phyloP scores from a whole-genome alignment of 2,113 vertebrate species.

The Sander vitreus region DNA sequence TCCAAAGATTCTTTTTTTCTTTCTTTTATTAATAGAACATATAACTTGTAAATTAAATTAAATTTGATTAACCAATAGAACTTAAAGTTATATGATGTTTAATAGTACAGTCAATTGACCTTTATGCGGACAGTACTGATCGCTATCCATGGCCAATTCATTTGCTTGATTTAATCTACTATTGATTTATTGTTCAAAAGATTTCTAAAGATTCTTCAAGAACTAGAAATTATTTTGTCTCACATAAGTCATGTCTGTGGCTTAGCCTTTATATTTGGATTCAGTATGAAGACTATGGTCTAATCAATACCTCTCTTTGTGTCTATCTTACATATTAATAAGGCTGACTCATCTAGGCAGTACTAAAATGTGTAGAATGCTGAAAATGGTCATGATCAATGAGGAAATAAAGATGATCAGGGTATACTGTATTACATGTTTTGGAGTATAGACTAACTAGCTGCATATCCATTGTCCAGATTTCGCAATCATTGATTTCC shows the following conservation, averaged over 20 bases:
- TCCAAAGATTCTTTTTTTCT: not conserved
- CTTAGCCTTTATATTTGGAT: not conserved
- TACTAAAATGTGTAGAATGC: not conserved
- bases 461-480: conserved; percentile 9
- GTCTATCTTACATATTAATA: not conserved
- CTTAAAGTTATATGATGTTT: not conserved
- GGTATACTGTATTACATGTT: too few relatives aligned
- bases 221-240: not conserved
- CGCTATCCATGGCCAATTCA: not conserved
- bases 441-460: not conserved
- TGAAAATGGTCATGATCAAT: not conserved
- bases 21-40: not conserved
- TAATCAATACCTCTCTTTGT: not conserved
- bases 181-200: not conserved
- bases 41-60: not conserved
- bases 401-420: not conserved
- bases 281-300: too few relatives aligned
- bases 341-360: not conserved
- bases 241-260: not conserved
- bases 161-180: not conserved
- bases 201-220: not conserved
- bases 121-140: not conserved
- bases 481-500: conserved; percentile 17
- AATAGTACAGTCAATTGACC: not conserved
- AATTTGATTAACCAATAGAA: not conserved